These are phyloP conservation scores for Lamprotornis superbus DNA, from an alignment of 2,113 vertebrate species.

Conservation along the genomic window DNA sequence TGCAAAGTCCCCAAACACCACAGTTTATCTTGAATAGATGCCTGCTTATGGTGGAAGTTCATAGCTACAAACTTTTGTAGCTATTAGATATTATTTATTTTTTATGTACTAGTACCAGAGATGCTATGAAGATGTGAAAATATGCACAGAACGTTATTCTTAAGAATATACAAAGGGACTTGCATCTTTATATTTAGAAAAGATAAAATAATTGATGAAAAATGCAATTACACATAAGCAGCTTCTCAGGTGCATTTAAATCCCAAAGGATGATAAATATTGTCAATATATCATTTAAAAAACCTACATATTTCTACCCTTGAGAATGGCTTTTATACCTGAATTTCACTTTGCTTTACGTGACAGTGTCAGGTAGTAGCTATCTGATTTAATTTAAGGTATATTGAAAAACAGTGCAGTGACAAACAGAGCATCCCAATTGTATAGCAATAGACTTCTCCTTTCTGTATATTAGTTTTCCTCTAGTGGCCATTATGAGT, in stretches of 20 bases:
- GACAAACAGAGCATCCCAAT: background rate
- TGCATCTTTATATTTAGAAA: background rate
- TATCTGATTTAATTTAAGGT: background rate
- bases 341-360: background rate
- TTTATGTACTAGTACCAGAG: background rate
- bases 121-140: background rate
- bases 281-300: background rate
- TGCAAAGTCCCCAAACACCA: background rate
- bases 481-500: background rate
- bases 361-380: background rate
- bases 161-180: background rate
- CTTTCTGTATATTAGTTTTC: slow-evolving; percentile 1
- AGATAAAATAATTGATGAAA: background rate
- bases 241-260: background rate
- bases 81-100: background rate
- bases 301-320: background rate
- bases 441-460: background rate
- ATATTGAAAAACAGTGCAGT: background rate
- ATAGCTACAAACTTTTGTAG: background rate
- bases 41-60: background rate
- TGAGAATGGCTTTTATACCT: background rate
- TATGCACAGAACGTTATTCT: background rate
- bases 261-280: background rate
- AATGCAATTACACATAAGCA: background rate
- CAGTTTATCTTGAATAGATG: background rate